phyloP scores from a whole-genome alignment of 2,113 vertebrate species.

The Egretta garzetta region DNA sequence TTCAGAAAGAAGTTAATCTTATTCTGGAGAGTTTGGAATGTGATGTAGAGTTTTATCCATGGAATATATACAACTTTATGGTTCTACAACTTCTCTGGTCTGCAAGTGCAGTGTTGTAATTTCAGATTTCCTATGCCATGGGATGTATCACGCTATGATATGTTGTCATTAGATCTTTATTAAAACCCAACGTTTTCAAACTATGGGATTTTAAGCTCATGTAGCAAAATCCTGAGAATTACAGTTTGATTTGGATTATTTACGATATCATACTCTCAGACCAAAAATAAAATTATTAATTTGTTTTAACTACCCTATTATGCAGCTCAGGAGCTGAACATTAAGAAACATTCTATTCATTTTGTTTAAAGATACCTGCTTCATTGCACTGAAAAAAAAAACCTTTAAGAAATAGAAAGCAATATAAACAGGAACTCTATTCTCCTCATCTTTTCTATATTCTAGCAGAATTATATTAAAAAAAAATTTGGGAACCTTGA shows the following conservation, averaged over 20 bases:
- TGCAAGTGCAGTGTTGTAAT: not conserved
- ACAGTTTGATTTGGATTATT: not conserved
- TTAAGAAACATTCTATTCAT: not conserved
- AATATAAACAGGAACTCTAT: not conserved
- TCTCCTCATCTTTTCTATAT: not conserved
- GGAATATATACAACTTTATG: not conserved
- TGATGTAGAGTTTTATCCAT: not conserved
- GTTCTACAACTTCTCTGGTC: not conserved
- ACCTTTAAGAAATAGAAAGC: not conserved
- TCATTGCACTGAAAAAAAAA: not conserved
- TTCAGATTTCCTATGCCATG: not conserved
- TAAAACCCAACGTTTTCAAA: not conserved
- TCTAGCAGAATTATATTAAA: not conserved
- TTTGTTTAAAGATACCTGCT: not conserved
- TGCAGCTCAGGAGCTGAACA: not conserved
- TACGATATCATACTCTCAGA: not conserved
- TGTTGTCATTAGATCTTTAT: not conserved
- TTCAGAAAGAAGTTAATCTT: not conserved
- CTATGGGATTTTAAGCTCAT: not conserved
- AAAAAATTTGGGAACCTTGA: not conserved
- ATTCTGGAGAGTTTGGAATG: not conserved
- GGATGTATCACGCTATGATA: not conserved
- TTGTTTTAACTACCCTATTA: not conserved
- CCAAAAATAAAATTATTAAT: not conserved
- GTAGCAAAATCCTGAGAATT: not conserved